phyloP scores from a whole-genome alignment of 2,888 invertebrate genomes.

The Ectemnius continuus region DNA sequence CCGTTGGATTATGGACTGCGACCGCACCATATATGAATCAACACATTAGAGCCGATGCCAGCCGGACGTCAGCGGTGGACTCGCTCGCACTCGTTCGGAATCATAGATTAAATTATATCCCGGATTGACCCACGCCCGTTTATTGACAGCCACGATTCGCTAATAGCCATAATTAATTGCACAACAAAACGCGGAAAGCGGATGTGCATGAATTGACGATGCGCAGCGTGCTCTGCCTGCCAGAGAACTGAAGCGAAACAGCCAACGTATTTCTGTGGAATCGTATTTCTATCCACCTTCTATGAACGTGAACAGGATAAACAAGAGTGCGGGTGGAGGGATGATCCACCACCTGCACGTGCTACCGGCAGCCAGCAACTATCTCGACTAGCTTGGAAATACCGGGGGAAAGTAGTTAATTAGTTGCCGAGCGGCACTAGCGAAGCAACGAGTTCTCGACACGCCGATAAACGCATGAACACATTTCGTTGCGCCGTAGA shows the following conservation, averaged over 20 bases:
- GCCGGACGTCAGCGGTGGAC: too few species aligned
- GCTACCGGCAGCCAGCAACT: slow-evolving; percentile 9
- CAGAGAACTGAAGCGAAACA: slow-evolving; percentile 3
- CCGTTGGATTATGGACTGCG: too few species aligned
- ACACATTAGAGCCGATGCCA: too few species aligned
- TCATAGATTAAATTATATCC: slow-evolving; percentile 58
- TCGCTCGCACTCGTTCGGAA: slow-evolving; percentile 36
- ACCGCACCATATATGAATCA: too few species aligned
- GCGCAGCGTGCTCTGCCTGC: not conserved
- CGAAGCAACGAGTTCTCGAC: slow-evolving; percentile 24
- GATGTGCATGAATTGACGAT: slow-evolving; percentile 7
- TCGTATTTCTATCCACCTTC: too few species aligned
- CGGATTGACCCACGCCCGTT: slow-evolving; percentile 30
- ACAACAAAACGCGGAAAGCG: slow-evolving; percentile 47
- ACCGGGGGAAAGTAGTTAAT: slow-evolving; percentile 44
- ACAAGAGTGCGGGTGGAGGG: too few species aligned
- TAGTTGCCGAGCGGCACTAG: slow-evolving; percentile 18
- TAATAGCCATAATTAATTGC: slow-evolving; percentile 61
- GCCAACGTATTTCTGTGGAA: not conserved
- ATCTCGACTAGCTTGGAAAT: slow-evolving; percentile 20
- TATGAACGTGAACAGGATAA: too few species aligned
- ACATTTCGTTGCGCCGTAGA: slow-evolving; percentile 15
- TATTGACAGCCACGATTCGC: slow-evolving; percentile 54
- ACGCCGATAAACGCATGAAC: slow-evolving; percentile 46
- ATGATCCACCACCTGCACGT: not conserved